Evolutionary conservation across 53 echinoderm and acorn worm species (phyloP), one percentile per base, ranked within the genome.

Genomic region (Zoroaster sp.): DNA sequence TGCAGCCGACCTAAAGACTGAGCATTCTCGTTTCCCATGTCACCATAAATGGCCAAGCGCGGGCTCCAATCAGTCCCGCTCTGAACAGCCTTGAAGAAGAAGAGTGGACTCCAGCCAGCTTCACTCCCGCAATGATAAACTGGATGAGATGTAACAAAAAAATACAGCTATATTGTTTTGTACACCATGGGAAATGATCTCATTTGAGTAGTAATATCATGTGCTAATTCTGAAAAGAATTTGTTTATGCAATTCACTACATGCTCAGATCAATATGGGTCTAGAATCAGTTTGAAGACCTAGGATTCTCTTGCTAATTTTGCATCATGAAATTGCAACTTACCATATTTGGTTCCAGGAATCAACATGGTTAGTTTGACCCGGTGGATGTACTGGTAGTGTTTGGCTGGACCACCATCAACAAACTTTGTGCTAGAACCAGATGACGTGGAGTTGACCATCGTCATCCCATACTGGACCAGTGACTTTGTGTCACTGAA

Each of bases 51-150:
- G 23, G 93, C 93, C 5, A 95, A 89, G 14, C 83, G 83, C 30
- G 92, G 89, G 51, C 90, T 92, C 91, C 94, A 94, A n/a, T 94
- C 40, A 23, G 88, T 93, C 11, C 91, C 91, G 37, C 83, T 35
- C 42, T 86, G 89, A 1, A 94, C 39, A 8, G 98, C 87, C 5
- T 46, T 78, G 74, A 98, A 98, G 39, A 69, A 72, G 53, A 94
- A 98, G 32, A 91, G 74, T 4, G 80, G 59, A 78, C 98, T 98
- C 98, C 98, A 98, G 31, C 95, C 95, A 5, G 89, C 78, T 33
- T 53, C 54, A 90, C 98, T 96, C 4, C 98, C 98, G 89, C 98
- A 98, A 59, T 90, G 95, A 81, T 98, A 98, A 73, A 90, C 98
- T 98, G 35, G 2, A 30, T 40, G 42, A 2, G 23, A 59, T 59